Percentiles rank a stretch among this genome's conserved stretches.
These are phyloP conservation scores for Umimayanthus chanpuru DNA, from an alignment of 92 coral and sea anemone genomes.

Conservation along the genomic window DNA sequence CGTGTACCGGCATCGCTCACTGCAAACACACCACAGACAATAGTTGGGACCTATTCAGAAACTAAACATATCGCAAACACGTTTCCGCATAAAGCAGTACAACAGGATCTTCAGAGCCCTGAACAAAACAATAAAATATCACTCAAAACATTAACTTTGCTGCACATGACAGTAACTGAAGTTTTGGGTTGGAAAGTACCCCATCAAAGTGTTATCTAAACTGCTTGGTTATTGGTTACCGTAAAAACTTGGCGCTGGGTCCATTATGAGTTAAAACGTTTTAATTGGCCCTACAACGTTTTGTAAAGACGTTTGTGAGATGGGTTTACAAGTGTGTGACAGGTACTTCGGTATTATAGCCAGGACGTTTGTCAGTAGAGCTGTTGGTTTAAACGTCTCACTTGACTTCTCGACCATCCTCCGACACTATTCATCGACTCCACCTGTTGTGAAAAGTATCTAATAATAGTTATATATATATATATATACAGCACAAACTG, in stretches of 20 bases:
- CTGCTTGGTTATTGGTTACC: too few relatives aligned
- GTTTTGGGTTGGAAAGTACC: too few relatives aligned
- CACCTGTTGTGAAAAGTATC: neutral
- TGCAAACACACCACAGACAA: conserved; percentile 37
- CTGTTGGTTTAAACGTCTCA: neutral
- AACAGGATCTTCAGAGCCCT: neutral
- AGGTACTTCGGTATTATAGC: neutral
- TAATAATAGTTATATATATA: neutral
- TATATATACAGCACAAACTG: neutral
- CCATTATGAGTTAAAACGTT: too few relatives aligned
- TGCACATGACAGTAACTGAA: too few relatives aligned
- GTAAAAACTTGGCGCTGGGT: too few relatives aligned
- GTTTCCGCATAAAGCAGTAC: neutral
- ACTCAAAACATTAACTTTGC: too few relatives aligned
- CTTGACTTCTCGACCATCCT: neutral
- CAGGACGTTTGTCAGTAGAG: neutral
- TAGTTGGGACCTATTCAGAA: neutral
- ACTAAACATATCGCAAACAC: neutral
- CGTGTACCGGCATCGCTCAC: conserved; percentile 95
- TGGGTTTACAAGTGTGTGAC: neutral
- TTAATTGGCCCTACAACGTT: neutral
- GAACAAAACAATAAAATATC: neutral
- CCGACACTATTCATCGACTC: neutral
- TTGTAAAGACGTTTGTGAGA: neutral
- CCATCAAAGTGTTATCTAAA: too few relatives aligned